Evolutionary conservation across 2,113 vertebrate genomes (phyloP).

Genomic region (Python bivittatus): DNA sequence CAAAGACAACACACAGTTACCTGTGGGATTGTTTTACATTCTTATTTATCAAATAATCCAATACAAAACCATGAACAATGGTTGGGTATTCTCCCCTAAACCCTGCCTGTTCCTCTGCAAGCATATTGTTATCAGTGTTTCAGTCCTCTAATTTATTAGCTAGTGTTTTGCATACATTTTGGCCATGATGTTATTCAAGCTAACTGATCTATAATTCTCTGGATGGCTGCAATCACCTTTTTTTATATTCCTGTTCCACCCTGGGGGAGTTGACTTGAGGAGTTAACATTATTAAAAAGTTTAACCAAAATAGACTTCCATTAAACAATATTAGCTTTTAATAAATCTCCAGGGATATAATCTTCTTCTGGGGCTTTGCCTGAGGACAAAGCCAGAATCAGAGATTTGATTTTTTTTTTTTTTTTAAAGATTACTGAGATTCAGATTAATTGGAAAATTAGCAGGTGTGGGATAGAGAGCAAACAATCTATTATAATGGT

Average conservation of each 20-base stretch:
- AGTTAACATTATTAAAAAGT: background rate
- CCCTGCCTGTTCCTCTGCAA: background rate
- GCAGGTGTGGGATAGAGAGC: background rate
- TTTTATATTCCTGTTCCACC: background rate
- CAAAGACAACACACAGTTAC: background rate
- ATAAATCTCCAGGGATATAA: background rate
- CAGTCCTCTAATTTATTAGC: background rate
- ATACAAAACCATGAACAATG: background rate
- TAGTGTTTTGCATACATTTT: background rate
- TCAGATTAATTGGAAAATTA: background rate
- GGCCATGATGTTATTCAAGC: background rate
- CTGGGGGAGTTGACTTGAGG: background rate
- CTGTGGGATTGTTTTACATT: background rate
- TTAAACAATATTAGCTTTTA: background rate
- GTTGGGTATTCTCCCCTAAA: background rate
- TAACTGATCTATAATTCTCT: background rate
- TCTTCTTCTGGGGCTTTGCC: background rate
- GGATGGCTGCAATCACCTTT: background rate
- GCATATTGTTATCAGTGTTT: background rate
- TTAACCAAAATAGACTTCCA: background rate
- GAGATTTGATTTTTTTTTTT: background rate
- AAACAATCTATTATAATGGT: background rate
- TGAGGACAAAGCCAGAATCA: background rate
- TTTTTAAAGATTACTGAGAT: background rate
- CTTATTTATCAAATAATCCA: background rate